phyloP scores from a whole-genome alignment of 2,113 vertebrate species.

The Abramis brama region DNA sequence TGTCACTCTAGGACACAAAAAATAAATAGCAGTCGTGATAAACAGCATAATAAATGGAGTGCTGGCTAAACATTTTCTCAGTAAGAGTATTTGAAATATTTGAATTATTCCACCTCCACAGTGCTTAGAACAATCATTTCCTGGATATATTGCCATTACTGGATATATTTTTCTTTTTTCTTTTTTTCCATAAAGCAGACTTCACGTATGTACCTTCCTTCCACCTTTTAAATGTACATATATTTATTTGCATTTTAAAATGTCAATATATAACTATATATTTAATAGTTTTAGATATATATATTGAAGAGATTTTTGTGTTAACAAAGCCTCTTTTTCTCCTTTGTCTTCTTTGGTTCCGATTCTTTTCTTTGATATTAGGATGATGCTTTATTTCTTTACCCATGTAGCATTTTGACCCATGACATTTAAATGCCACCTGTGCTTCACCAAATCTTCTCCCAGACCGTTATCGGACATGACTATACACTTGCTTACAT shows the following conservation, averaged over 20 bases:
- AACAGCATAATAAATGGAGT: not conserved
- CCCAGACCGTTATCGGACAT: not conserved
- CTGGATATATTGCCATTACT: not conserved
- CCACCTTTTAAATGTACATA: not conserved
- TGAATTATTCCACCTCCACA: conserved; percentile 15
- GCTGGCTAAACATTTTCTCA: not conserved
- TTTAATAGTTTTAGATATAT: too few relatives aligned
- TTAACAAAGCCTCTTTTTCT: not conserved
- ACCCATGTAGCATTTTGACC: conserved; percentile 19
- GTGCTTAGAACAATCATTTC: not conserved
- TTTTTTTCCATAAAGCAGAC: not conserved
- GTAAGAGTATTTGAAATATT: not conserved
- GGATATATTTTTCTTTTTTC: not conserved
- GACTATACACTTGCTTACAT: not conserved
- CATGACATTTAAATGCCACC: conserved; percentile 32
- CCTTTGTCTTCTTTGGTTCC: not conserved
- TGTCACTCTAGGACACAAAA: conserved; percentile 7
- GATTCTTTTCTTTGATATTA: not conserved
- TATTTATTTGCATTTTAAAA: too few relatives aligned
- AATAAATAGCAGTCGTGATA: conserved; percentile 15
- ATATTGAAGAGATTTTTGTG: not conserved
- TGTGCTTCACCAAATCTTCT: not conserved
- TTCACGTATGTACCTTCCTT: not conserved
- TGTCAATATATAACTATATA: not conserved
- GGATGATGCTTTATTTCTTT: conserved; percentile 19